These are phyloP conservation scores for Drosophila setifemur DNA, from an alignment of 1,140 invertebrate genomes.

Conservation along the genomic window DNA sequence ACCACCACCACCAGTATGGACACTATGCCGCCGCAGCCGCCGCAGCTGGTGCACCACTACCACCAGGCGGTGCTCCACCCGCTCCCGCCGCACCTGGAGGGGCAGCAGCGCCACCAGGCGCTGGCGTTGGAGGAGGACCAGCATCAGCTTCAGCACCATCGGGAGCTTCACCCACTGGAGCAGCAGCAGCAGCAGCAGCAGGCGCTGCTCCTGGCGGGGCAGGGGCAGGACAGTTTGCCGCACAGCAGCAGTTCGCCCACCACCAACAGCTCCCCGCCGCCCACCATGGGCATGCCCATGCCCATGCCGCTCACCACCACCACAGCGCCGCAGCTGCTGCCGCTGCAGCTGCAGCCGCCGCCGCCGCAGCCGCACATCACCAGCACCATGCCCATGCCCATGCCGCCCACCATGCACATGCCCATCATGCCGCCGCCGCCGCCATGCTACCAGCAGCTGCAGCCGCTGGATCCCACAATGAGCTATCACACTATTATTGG, in stretches of 20 bases:
- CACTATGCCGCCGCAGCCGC: conserved; percentile 68
- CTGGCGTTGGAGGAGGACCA: not conserved
- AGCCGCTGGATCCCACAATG: conserved; percentile 80
- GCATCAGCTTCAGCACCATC: conserved; percentile 16
- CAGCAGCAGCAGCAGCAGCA: conserved; percentile 23
- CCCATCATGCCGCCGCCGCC: conserved; percentile 77
- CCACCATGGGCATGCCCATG: conserved; percentile 56
- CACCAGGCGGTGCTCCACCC: conserved; percentile 39
- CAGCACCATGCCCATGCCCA: conserved; percentile 67
- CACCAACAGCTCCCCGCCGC: conserved; percentile 67
- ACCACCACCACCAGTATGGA: conserved; percentile 77
- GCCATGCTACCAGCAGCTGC: conserved; percentile 80
- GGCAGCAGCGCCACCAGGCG: conserved; percentile 9
- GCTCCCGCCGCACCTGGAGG: conserved; percentile 25
- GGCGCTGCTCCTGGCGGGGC: conserved; percentile 34
- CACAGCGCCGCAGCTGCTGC: conserved; percentile 54
- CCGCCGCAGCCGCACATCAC: conserved; percentile 82
- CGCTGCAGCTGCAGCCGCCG: conserved; percentile 50
- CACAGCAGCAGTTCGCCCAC: conserved; percentile 53
- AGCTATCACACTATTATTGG: conserved; percentile 83
- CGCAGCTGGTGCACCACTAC: conserved; percentile 46
- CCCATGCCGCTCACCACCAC: conserved; percentile 37
- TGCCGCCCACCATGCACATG: conserved; percentile 57
- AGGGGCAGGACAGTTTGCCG: conserved; percentile 45
- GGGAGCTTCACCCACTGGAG: conserved; percentile 9